These are phyloP conservation scores for Drosophila aldrichi DNA, from an alignment of 2,888 invertebrate species.

Conservation along the genomic window DNA sequence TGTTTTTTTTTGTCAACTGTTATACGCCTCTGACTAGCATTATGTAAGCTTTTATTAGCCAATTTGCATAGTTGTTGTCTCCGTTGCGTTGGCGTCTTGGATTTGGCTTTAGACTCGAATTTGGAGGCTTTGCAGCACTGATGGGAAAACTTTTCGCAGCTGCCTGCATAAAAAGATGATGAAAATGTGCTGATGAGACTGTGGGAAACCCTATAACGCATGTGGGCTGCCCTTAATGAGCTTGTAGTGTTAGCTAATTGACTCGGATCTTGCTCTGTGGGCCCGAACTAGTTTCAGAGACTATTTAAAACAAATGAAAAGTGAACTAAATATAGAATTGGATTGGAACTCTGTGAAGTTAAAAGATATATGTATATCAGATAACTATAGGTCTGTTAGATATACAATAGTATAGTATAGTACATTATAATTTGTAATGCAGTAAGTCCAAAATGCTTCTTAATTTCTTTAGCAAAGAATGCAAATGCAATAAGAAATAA, in stretches of 20 bases:
- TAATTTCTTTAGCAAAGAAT: neutral
- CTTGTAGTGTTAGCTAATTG: slow-evolving; percentile 54
- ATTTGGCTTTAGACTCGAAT: slow-evolving; percentile 27
- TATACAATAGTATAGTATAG: too few relatives aligned
- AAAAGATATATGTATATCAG: too few relatives aligned
- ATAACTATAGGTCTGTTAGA: too few relatives aligned
- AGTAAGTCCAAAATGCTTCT: neutral
- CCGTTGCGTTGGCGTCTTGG: slow-evolving; percentile 68
- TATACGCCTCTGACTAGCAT: slow-evolving; percentile 51
- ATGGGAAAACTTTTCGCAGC: slow-evolving; percentile 73
- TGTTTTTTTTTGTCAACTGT: slow-evolving; percentile 40
- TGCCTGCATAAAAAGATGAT: slow-evolving; percentile 23
- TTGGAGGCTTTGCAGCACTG: slow-evolving; percentile 50
- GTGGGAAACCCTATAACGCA: slow-evolving; percentile 73
- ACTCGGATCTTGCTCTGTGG: neutral
- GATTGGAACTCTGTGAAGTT: neutral
- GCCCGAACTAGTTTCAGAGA: slow-evolving; percentile 17
- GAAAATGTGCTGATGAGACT: slow-evolving; percentile 56
- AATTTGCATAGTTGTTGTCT: slow-evolving; percentile 73
- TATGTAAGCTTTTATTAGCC: slow-evolving; percentile 60
- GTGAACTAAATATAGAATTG: slow-evolving; percentile 1
- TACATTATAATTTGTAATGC: neutral
- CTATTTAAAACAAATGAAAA: neutral
- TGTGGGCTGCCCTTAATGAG: slow-evolving; percentile 76
- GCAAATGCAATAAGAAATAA: neutral